Evolutionary conservation across 2,797 vertebrate species (phyloP), one percentile per base, ranked within the genome.

Genomic region (Semotilus atromaculatus): DNA sequence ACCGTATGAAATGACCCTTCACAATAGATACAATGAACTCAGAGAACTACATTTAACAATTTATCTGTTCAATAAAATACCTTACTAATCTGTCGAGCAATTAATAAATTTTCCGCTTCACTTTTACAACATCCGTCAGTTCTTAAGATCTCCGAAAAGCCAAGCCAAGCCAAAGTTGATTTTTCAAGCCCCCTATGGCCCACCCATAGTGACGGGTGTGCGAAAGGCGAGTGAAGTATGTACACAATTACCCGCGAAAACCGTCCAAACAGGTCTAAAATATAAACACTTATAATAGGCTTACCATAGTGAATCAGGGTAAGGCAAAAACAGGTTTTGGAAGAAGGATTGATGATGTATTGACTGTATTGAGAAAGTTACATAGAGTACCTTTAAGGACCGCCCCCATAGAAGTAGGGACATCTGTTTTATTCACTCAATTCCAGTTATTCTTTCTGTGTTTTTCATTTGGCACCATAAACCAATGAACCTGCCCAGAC

Each of bases 371-470:
- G 16, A 18, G 45, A 18, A 18, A 43, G 14, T 58, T 58, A 26
- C 60, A 31, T 31, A 29, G 11, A 14, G 1, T 29, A 29, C 26
- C 13, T 64, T 31, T 21, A 62, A 48, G 38, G 10, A n/a, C 55
- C 36, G 29, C 14, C 70, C n/a, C 34, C 40, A 73, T 19, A 48
- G 64, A 58, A 64, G 4, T 4, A 48, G 55, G 29, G 62, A 51
- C 72, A 75, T 76, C 71, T 51, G 58, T 76, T 67, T 75, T 66
- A 67, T 55, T 67, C 71, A 67, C 72, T 66, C 10, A 19, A 11
- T 75, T 51, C 75, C 81, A 53, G 21, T 83, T 48, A 75, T 51
- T 38, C 40, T 82, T 45, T 73, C 53, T 74, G 29, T 48, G 16
- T 60, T 55, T 64, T 71, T 81, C n/a, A 71, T 48, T 29, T 81